Percentiles rank a stretch among this genome's conserved stretches.
phyloP scores from a whole-genome alignment of 37 sponge, comb jelly and placozoan genomes.

The Haliclona indistincta region DNA sequence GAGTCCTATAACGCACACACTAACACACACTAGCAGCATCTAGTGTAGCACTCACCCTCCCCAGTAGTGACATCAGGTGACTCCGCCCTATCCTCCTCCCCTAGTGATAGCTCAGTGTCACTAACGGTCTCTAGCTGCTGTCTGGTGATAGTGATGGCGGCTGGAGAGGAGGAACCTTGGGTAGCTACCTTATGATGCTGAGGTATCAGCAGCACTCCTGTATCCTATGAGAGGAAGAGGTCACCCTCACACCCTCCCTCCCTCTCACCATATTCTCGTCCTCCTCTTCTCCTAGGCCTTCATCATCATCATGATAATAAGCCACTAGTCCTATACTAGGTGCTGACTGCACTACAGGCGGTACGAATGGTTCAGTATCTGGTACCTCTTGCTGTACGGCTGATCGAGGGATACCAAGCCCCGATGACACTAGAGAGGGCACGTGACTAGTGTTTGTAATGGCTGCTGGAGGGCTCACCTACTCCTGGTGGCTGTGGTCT shows the following conservation, averaged over 20 bases:
- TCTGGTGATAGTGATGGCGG: background rate
- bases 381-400: background rate
- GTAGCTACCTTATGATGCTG: background rate
- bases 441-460: no score
- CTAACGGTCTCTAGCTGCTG: background rate
- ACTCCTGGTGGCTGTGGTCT: no score
- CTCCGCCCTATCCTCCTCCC: conserved; percentile 1
- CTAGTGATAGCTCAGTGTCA: background rate
- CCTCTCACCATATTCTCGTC: background rate
- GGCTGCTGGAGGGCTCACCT: no score
- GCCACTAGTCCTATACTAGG: conserved; percentile 44
- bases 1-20: background rate
- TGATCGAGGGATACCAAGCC: conserved; percentile 22
- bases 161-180: background rate
- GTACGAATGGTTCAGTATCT: conserved; percentile 8
- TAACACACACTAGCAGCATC: background rate
- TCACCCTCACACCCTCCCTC: background rate
- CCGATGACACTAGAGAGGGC: conserved; percentile 2
- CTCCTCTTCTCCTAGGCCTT: background rate
- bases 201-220: background rate
- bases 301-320: background rate
- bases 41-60: no score
- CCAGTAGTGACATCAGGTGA: no score
- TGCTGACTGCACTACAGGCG: conserved; percentile 45
- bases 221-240: background rate